These are phyloP conservation scores for Scaptomyza caliginosa DNA, from an alignment of 2,888 invertebrate species.

Conservation along the genomic window DNA sequence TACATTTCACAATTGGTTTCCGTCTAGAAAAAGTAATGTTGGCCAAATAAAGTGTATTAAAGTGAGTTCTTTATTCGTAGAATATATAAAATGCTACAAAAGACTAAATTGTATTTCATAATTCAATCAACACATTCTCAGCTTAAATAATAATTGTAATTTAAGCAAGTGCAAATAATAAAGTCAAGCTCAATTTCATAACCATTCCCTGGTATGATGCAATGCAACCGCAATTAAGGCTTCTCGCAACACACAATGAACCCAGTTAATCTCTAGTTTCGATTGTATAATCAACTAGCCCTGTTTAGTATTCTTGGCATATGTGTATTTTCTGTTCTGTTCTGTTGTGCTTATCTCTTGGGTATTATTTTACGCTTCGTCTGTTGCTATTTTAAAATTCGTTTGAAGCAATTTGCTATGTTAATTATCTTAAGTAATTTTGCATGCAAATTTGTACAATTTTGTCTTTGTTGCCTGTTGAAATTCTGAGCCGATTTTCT, in stretches of 20 bases:
- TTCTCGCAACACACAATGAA: neutral
- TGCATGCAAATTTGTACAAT: conserved; percentile 37
- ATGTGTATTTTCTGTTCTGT: neutral
- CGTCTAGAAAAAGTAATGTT: conserved; percentile 86
- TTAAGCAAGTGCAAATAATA: neutral
- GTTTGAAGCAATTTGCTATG: conserved; percentile 49
- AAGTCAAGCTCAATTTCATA: neutral
- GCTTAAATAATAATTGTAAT: neutral
- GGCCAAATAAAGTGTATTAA: neutral
- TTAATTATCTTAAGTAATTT: conserved; percentile 44
- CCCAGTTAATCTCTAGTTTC: conserved; percentile 1
- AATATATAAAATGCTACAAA: neutral
- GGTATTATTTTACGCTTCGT: conserved; percentile 49
- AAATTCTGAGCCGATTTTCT: conserved; percentile 17
- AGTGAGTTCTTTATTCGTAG: neutral
- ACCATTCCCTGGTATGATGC: neutral
- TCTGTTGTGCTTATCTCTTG: neutral
- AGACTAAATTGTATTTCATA: too few species aligned
- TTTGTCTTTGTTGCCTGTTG: neutral
- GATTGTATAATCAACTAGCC: conserved; percentile 1
- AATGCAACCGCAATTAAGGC: conserved; percentile 2
- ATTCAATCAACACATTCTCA: neutral
- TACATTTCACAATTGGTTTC: conserved; percentile 89
- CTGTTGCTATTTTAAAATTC: conserved; percentile 32
- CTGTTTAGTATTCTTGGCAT: conserved; percentile 7